Evolutionary conservation across 2,797 vertebrate species (phyloP), one percentile per base, ranked within the genome.

Genomic region (Sternarchorhynchus goeldii): DNA sequence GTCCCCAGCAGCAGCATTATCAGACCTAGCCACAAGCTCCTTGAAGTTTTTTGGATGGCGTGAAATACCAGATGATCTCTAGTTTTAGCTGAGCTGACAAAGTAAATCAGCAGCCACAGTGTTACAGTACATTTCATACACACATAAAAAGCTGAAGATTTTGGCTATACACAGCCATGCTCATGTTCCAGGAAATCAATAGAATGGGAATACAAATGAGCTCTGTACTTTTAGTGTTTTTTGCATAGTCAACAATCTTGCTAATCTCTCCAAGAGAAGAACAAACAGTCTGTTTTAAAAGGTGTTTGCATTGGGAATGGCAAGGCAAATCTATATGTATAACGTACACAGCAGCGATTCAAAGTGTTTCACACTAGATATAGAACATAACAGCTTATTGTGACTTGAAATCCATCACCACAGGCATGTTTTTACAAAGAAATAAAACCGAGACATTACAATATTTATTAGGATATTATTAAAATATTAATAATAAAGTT

Each of bases 211-310:
- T 3, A 6, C 45, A 1, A 32, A 12, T 5, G 5, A 41, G 21
- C 18, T 5, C 18, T 31, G 50, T 78, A 17, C 4, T 59, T 6
- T 10, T 17, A 32, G 5, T 14, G 2, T 16, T 45, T 39, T 77
- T 77, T 73, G 69, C 69, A 77, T 62, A 32, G 10, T 39, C 59
- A 65, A 66, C 62, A 76, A 45, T 16, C n/a, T 1, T 6, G 5
- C 39, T 10, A 31, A 39, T 5, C 17, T 5, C 17, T 34, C 16
- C 3, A 20, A 25, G 16, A 2, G 0, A 8, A 18, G 31, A 72
- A 76, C 39, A 67, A 66, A n/a, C 18, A 65, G n/a, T 1, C 10
- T 60, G 60, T 45, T 70, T 70, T 17, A 29, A 29, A 67, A 5
- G 68, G 17, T 32, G 31, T 56, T 5, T 18, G 55, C 12, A n/a